phyloP scores from a whole-genome alignment of 2,797 vertebrate species.

The Gorsachius magnificus region DNA sequence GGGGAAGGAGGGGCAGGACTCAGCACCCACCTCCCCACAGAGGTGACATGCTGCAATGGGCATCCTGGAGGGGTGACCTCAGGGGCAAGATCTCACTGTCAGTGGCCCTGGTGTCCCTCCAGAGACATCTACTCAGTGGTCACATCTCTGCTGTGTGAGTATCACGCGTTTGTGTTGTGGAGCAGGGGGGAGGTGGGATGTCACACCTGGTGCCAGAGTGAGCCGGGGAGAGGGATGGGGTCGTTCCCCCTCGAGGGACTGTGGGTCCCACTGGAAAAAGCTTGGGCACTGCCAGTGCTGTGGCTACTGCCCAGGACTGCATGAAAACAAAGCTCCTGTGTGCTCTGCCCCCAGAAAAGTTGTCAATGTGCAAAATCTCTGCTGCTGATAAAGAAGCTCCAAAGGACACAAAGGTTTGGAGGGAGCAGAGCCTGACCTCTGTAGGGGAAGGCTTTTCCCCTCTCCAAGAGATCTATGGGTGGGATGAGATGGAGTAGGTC shows the following conservation, averaged over 20 bases:
- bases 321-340: background rate
- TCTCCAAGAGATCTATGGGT: too few species aligned
- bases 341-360: background rate
- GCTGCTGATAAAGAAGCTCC: background rate
- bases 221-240: background rate
- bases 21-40: background rate
- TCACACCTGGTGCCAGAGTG: background rate
- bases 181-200: background rate
- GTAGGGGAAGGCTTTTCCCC: background rate
- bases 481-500: background rate
- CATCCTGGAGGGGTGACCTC: background rate
- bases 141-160: background rate
- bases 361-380: background rate
- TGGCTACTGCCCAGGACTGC: background rate
- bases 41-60: background rate
- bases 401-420: background rate
- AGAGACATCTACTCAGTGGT: background rate
- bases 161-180: fast-evolving
- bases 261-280: background rate
- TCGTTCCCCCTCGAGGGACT: background rate
- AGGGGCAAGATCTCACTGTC: background rate
- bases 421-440: background rate
- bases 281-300: background rate
- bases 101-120: too few species aligned
- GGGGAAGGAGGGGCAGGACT: background rate